phyloP scores from a whole-genome alignment of 2,113 vertebrate species.

The Solea solea region DNA sequence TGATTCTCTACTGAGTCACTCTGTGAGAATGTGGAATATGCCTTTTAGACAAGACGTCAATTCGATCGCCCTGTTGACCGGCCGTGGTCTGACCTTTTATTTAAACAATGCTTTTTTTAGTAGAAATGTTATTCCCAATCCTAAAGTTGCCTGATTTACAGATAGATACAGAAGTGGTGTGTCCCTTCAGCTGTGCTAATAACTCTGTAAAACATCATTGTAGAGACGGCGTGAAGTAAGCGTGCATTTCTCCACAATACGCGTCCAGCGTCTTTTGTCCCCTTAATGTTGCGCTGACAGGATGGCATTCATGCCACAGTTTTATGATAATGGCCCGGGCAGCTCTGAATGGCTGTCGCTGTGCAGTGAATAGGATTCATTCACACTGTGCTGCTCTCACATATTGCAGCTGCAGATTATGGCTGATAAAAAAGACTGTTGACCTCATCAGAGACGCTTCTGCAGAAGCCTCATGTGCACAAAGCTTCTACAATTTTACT shows the following conservation, averaged over 20 bases:
- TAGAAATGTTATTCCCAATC: too few species aligned
- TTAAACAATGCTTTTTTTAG: neutral
- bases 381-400: conserved; percentile 18
- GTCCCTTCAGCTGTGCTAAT: neutral
- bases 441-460: conserved; percentile 27
- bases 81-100: neutral
- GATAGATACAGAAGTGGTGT: too few species aligned
- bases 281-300: conserved; percentile 15
- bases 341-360: conserved; percentile 30
- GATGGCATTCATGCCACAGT: conserved; percentile 35
- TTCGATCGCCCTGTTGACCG: neutral
- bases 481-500: conserved; percentile 6
- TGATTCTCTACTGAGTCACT: conserved; percentile 17
- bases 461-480: neutral
- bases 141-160: neutral
- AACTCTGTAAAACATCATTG: neutral
- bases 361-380: conserved; percentile 44
- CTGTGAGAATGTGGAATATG: conserved; percentile 2
- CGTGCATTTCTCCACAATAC: neutral
- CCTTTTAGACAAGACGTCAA: neutral
- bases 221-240: neutral
- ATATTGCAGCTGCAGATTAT: conserved; percentile 36
- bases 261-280: conserved; percentile 20
- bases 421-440: conserved; percentile 36
- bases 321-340: conserved; percentile 34